These are phyloP conservation scores for Bhutanitis thaidina DNA, from an alignment of 2,888 invertebrate species.

Conservation along the genomic window DNA sequence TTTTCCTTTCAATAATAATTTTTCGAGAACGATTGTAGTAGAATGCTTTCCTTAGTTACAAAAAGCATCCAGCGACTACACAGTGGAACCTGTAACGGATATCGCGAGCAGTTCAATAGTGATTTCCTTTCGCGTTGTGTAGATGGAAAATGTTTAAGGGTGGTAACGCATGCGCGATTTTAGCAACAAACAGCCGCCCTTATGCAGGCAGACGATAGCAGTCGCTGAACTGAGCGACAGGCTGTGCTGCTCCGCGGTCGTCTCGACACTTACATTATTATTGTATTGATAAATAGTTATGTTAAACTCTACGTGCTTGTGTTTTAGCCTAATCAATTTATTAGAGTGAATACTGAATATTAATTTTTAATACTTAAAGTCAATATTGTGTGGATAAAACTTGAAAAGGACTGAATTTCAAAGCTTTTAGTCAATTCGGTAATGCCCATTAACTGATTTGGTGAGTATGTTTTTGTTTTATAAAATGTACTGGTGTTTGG, in stretches of 20 bases:
- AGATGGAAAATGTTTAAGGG: conserved; percentile 17
- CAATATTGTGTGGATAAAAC: neutral
- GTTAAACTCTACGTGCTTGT: conserved; percentile 1
- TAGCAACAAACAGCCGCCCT: conserved; percentile 25
- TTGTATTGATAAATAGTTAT: conserved; percentile 3
- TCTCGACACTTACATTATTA: neutral
- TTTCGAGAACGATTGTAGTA: neutral
- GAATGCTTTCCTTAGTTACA: neutral
- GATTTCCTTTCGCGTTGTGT: conserved; percentile 16
- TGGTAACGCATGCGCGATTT: conserved; percentile 25
- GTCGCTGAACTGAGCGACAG: conserved; percentile 7
- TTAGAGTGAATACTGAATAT: neutral
- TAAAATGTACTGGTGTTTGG: no score
- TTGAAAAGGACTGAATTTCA: neutral
- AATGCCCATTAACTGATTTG: conserved; percentile 25
- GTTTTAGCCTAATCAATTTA: neutral
- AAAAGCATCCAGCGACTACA: neutral
- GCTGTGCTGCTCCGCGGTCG: neutral
- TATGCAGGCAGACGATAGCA: conserved; percentile 19
- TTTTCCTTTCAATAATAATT: neutral
- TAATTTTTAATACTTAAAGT: neutral
- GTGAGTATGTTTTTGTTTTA: conserved; percentile 22
- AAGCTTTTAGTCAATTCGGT: conserved; percentile 13
- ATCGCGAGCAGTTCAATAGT: conserved; percentile 11
- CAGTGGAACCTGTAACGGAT: conserved; percentile 6